A percentile compares a stretch with the other conserved stretches of the same genome.
These are phyloP conservation scores for Calephelis virginiensis DNA, from an alignment of 1,140 invertebrate genomes.

Conservation along the genomic window DNA sequence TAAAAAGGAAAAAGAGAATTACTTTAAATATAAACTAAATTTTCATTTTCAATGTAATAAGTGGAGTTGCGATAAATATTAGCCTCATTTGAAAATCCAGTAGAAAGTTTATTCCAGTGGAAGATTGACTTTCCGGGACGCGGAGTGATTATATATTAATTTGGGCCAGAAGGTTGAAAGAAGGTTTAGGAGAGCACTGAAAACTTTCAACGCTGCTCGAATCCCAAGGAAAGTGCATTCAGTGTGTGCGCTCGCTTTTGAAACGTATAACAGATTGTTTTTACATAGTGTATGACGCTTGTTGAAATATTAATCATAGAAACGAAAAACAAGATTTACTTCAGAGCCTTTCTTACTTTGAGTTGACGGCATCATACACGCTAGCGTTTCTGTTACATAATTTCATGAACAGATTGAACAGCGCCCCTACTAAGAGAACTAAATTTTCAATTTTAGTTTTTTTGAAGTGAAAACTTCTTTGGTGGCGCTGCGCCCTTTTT, in stretches of 20 bases:
- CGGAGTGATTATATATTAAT: slow-evolving; percentile 6
- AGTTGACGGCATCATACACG: no score
- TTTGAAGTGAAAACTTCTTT: no score
- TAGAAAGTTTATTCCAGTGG: not conserved
- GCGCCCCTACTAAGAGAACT: no score
- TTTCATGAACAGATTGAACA: no score
- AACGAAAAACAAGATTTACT: no score
- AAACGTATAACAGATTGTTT: slow-evolving; percentile 3
- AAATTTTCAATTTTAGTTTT: no score
- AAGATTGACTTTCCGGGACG: not conserved
- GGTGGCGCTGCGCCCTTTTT: no score
- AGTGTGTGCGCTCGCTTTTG: slow-evolving; percentile 1
- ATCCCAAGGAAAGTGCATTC: not conserved
- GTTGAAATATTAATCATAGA: slow-evolving; percentile 6
- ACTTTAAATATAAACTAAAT: no score
- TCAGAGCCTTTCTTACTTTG: no score
- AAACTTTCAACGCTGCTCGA: slow-evolving; percentile 7
- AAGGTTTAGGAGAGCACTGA: slow-evolving; percentile 5
- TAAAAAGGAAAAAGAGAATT: no score
- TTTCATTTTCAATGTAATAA: not conserved
- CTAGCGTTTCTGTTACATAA: no score
- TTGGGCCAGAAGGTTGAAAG: slow-evolving; percentile 1
- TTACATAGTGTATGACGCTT: not conserved
- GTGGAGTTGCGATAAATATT: not conserved
- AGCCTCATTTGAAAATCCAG: not conserved